Conservation (phyloP, 2,888 invertebrate species). For the Zeuzera pyrina region DNA sequence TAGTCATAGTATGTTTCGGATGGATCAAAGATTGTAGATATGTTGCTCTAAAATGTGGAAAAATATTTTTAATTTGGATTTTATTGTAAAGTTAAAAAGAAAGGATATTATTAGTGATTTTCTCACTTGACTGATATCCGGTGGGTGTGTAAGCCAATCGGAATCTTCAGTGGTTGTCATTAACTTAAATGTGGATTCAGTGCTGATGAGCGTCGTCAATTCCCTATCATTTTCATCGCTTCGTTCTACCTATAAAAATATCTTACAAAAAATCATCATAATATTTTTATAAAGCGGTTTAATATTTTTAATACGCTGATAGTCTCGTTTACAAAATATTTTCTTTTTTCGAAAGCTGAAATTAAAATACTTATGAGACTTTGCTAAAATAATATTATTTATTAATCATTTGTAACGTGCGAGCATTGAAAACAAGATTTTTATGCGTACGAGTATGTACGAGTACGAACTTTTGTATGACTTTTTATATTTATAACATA, state of each 20-base stretch:
- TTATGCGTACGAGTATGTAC: too few species aligned
- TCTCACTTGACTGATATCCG: constrained; percentile 38
- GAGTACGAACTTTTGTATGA: too few species aligned
- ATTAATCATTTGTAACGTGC: too few species aligned
- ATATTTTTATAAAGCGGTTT: too few species aligned
- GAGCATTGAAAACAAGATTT: too few species aligned
- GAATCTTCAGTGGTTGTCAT: constrained; percentile 55
- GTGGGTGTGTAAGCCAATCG: constrained; percentile 63
- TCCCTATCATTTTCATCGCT: constrained; percentile 35
- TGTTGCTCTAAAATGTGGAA: constrained; percentile 38
- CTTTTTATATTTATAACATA: too few species aligned
- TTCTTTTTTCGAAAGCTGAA: too few species aligned
- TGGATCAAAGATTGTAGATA: constrained; percentile 33
- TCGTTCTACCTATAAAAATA: constrained; percentile 30
- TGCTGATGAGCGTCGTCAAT: constrained; percentile 33
- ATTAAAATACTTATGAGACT: too few species aligned
- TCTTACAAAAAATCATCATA: not conserved
- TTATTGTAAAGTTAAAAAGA: not conserved
- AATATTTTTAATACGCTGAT: too few species aligned
- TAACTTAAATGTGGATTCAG: constrained; percentile 44
- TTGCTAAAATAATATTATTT: too few species aligned
- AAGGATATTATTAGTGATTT: too few species aligned
- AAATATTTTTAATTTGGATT: not conserved
- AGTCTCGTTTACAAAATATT: too few species aligned
- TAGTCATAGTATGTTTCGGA: constrained; percentile 56